A percentile compares a stretch with the other conserved stretches of the same genome.
Evolutionary conservation across 2,888 invertebrate genomes (phyloP).

Genomic region (Priocnemis perturbator): DNA sequence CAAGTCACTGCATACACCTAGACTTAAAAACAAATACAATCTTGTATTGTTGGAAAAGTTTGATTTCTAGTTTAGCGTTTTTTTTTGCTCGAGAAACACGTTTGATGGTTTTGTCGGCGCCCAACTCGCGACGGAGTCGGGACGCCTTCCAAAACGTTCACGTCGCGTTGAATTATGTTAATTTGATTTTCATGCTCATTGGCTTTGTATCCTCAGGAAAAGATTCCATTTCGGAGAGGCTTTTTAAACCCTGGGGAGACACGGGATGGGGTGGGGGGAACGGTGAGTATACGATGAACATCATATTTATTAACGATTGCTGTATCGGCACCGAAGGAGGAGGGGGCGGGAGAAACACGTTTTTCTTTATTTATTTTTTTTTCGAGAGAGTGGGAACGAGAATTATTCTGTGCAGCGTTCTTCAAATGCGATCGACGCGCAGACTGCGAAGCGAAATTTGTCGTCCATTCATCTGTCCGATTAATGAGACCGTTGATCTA

Average conservation of each 20-base stretch:
- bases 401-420: too few relatives aligned
- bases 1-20: slow-evolving; percentile 47
- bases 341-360: slow-evolving; percentile 30
- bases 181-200: slow-evolving; percentile 61
- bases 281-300: too few relatives aligned
- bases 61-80: slow-evolving; percentile 42
- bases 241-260: slow-evolving; percentile 37
- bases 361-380: slow-evolving; percentile 43
- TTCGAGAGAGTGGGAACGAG: too few relatives aligned
- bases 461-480: too few relatives aligned
- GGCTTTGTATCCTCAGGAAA: slow-evolving; percentile 25
- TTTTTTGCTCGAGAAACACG: slow-evolving; percentile 25
- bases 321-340: slow-evolving; percentile 42
- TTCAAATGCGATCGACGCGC: too few relatives aligned
- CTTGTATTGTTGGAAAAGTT: slow-evolving; percentile 42
- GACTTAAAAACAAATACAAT: slow-evolving; percentile 59
- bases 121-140: slow-evolving; percentile 13
- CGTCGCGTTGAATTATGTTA: slow-evolving; percentile 49
- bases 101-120: slow-evolving; percentile 23
- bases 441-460: too few relatives aligned
- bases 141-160: slow-evolving; percentile 31
- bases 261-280: too few relatives aligned
- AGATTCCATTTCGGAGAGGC: slow-evolving; percentile 49
- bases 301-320: slow-evolving; percentile 49
- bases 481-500: too few relatives aligned